These are phyloP conservation scores for Bombus haemorrhoidalis DNA, from an alignment of 1,140 invertebrate species.

Conservation along the genomic window DNA sequence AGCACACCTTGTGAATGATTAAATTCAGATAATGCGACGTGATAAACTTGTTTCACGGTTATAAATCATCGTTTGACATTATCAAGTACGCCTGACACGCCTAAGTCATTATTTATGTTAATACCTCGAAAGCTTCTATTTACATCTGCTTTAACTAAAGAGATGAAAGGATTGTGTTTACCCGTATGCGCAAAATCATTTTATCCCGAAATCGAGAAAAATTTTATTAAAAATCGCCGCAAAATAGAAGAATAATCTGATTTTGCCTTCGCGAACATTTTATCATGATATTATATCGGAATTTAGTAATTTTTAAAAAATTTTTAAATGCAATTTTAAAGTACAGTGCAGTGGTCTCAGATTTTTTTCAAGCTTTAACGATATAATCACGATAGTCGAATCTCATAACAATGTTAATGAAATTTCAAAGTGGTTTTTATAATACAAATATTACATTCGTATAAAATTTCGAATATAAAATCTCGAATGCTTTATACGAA, in stretches of 20 bases:
- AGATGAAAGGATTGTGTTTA: neutral
- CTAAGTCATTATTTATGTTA: slow-evolving; percentile 12
- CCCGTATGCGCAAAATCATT: neutral
- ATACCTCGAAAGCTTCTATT: neutral
- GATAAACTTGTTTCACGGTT: slow-evolving; percentile 1
- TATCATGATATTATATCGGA: neutral
- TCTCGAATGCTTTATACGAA: too few species aligned
- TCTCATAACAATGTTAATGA: too few species aligned
- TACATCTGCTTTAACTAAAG: slow-evolving; percentile 7
- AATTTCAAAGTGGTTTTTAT: too few species aligned
- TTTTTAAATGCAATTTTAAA: neutral
- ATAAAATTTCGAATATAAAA: too few species aligned
- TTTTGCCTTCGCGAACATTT: neutral
- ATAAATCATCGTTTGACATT: slow-evolving; percentile 28
- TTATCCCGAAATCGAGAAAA: neutral
- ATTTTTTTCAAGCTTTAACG: too few species aligned
- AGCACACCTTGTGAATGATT: slow-evolving; percentile 1
- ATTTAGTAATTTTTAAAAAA: neutral
- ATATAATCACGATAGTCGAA: too few species aligned
- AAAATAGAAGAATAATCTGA: neutral
- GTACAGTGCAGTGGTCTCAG: neutral
- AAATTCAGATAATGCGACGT: slow-evolving; percentile 8
- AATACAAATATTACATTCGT: too few species aligned
- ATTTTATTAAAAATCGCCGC: neutral
- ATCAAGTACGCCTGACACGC: slow-evolving; percentile 1